Evolutionary conservation across 2,888 invertebrate genomes (phyloP), one percentile per base, ranked within the genome.

Genomic region (Lithophane socia): DNA sequence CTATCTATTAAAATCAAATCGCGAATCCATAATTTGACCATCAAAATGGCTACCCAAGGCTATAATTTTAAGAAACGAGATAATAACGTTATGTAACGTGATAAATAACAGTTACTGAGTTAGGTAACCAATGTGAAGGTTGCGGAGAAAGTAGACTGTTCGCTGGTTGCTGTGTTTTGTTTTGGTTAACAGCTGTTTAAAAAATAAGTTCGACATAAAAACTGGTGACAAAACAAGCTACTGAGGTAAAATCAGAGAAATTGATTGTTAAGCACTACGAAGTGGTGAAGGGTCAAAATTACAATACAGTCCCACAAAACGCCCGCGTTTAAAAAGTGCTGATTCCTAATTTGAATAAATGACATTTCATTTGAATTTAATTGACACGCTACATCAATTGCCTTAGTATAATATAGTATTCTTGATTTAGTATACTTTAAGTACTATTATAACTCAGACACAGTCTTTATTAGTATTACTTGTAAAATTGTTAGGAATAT

Each of bases 61-160:
- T 86, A 77, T 77, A 86, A 87, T 87, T 77, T 77, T 65, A 75
- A 68, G 73, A 72, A 78, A 81, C 77, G 52, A 76, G 63, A 64
- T 80, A 79, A 77, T 75, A 68, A 42, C 67, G 67, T 87, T 85
- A 77, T 63, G 52, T 74, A 85, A 87, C 75, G 74, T 75, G 70
- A 49, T 58, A 64, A 67, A 64, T 82, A 76, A 24, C 65, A 18
- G 71, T 67, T 82, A 75, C 54, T 61, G 49, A 4, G 80, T 82
- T 82, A 75, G 58, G 44, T 84, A 84, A 82, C 18, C 44, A 44
- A 37, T 66, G 61, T 66, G 75, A 84, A 75, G 83, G 83, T 83
- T 82, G 79, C 4, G 13, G 80, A 73, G 82, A 82, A 82, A 82
- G 82, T 63, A 49, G 18, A 29, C 18, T 61, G 18, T 47, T 42